Percentiles rank a stretch among this genome's conserved stretches.
Evolutionary conservation across 2,797 vertebrate species (phyloP).

Genomic region (Amazona finschi): DNA sequence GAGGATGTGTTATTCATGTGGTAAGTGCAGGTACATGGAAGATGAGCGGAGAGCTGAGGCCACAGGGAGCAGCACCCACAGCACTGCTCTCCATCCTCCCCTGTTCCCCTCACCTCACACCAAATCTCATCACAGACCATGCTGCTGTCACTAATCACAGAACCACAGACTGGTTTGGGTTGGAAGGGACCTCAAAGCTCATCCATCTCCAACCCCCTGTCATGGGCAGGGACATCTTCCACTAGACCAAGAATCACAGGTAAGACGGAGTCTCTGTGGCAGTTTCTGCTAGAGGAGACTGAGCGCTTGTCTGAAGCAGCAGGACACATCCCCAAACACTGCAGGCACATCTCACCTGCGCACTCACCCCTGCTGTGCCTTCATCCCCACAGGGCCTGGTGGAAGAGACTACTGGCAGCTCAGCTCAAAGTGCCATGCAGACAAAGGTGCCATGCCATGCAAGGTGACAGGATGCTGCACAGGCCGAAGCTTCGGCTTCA

Average conservation of each 20-base stretch:
- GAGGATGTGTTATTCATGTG: background rate
- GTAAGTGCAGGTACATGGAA: background rate
- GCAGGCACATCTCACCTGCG: background rate
- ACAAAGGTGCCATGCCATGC: background rate
- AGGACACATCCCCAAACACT: background rate
- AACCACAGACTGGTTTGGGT: background rate
- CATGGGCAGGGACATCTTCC: background rate
- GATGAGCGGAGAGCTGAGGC: background rate
- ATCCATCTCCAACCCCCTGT: background rate
- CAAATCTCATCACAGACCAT: background rate
- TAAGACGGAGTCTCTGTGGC: rapidly evolving
- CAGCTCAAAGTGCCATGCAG: rapidly evolving
- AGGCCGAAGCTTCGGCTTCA: background rate
- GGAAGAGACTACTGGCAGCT: background rate
- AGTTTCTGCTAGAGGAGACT: background rate
- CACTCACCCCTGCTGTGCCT: background rate
- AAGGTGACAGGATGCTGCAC: background rate
- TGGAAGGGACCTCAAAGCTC: background rate
- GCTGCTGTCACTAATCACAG: background rate
- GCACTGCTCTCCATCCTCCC: background rate
- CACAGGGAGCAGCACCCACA: background rate
- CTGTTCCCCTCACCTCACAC: background rate
- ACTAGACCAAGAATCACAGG: background rate
- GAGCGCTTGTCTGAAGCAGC: background rate
- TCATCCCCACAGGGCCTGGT: background rate